Base-by-base conservation (phyloP, 2,888 invertebrate species). In the Boloria selene region DNA sequence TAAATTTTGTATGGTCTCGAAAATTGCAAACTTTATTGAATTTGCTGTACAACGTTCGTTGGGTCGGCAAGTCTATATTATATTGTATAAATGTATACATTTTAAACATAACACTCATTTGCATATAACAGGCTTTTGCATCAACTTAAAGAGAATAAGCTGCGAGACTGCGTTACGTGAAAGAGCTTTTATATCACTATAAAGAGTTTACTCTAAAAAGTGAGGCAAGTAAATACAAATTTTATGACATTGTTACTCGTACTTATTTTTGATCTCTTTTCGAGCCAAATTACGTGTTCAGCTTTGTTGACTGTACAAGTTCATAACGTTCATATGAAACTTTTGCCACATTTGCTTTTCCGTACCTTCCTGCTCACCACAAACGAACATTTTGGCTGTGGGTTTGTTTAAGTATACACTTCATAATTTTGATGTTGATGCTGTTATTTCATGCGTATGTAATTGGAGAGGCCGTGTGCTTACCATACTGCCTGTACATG, bases 371-470 rank as follows among this genome's bases (percentile, higher is more conserved):
- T 38, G 10, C 62, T 67, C 65, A 64, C 71, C 72, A 70, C 73
- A 71, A 68, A 68, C 70, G 69, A 73, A 65, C 70, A 76, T 73
- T 72, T 69, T 71, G 74, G 71, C 18, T 72, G 72, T 61, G 75
- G 75, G 75, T 74, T 70, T 51, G 64, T 67, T 68, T 58, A 54
- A 68, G 66, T 59, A 52, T 55, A 65, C 52, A 64, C 69, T 65
- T 66, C 62, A 68, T 68, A 54, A 71, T 69, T 64, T 68, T 69
- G 58, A 61, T 56, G 63, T 64, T 64, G 54, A 56, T 59, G 13
- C 42, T 56, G 38, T 67, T 51, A 47, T 55, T 64, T 51, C 38
- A 47, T 31, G 51, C 16, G 13, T 53, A 55, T 55, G 64, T 67
- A 66, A 67, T 67, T 63, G 47, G 61, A 70, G 68, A 45, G 45